These are phyloP conservation scores for Polyergus mexicanus DNA, from an alignment of 1,140 invertebrate species.

Conservation along the genomic window DNA sequence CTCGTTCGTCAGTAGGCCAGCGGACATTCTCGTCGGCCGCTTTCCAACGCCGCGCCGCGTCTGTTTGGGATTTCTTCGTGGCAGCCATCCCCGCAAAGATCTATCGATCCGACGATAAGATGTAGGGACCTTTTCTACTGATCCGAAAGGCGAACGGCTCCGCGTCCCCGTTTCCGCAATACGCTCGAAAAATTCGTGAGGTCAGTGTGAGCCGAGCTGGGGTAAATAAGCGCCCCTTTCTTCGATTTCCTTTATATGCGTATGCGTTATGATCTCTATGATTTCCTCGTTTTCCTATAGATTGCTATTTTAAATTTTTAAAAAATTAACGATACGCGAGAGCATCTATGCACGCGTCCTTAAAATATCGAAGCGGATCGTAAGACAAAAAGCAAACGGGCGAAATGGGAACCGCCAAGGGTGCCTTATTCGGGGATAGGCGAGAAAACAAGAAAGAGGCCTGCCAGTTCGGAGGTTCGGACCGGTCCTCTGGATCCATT, in stretches of 20 bases:
- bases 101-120: conserved; percentile 60
- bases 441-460: conserved; percentile 31
- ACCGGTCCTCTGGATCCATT: conserved; percentile 50
- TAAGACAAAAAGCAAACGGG: conserved; percentile 25
- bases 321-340: not conserved
- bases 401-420: conserved; percentile 30
- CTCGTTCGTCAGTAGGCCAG: conserved; percentile 74
- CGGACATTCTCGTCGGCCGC: conserved; percentile 69
- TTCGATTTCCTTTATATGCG: not conserved
- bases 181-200: conserved; percentile 52
- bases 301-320: not conserved
- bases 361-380: not conserved
- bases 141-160: conserved; percentile 50
- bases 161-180: conserved; percentile 66
- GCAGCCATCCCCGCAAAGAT: conserved; percentile 61
- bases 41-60: conserved; percentile 65
- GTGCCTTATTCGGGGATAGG: conserved; percentile 51
- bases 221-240: not conserved
- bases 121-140: conserved; percentile 52
- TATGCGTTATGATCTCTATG: not conserved
- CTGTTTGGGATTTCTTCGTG: conserved; percentile 69
- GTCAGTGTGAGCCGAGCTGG: not conserved
- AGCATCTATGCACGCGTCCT: not conserved
- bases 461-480: not conserved
- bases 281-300: not conserved